Percentiles rank a stretch among this genome's conserved stretches.
These are phyloP conservation scores for Falco concolor DNA, from an alignment of 2,797 vertebrate species.

Conservation along the genomic window DNA sequence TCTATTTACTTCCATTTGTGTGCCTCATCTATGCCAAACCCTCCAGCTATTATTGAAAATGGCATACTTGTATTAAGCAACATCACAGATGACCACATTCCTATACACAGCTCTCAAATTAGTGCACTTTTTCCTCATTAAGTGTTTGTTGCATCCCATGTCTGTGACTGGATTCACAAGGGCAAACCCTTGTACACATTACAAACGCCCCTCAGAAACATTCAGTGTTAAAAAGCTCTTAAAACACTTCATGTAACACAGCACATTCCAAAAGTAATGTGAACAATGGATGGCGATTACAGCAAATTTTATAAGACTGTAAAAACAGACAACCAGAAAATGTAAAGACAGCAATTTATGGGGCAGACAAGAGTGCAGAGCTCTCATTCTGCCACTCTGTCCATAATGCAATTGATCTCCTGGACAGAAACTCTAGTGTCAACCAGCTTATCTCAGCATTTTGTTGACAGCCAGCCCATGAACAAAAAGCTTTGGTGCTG, in stretches of 20 bases:
- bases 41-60: background rate
- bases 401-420: conserved; percentile 13
- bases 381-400: background rate
- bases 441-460: conserved; percentile 42
- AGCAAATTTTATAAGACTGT: background rate
- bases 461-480: conserved; percentile 12
- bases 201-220: background rate
- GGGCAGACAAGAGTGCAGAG: background rate
- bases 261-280: background rate
- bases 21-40: background rate
- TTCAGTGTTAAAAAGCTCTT: background rate
- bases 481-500: conserved; percentile 11
- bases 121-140: background rate
- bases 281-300: background rate
- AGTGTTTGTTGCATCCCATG: background rate
- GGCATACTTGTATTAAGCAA: background rate
- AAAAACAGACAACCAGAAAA: conserved; percentile 4
- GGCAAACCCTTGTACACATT: background rate
- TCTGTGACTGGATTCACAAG: background rate
- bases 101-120: background rate
- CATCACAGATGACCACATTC: background rate
- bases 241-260: background rate
- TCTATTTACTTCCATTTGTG: background rate
- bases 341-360: conserved; percentile 9
- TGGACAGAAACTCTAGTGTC: conserved; percentile 5